These are phyloP conservation scores for Magallana nippona DNA, from an alignment of 2,888 invertebrate genomes.

Conservation along the genomic window DNA sequence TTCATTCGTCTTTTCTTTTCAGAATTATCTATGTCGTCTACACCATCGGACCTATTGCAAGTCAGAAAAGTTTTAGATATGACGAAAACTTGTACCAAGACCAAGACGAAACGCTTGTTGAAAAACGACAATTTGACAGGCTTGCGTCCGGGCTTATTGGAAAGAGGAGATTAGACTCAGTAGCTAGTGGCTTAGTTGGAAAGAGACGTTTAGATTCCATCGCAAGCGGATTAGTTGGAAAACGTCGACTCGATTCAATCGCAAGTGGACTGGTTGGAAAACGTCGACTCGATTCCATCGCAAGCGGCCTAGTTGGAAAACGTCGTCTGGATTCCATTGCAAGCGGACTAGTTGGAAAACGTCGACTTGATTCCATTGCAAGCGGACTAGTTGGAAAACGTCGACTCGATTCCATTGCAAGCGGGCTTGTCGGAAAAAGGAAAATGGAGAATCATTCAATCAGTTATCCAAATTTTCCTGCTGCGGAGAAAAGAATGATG, in stretches of 20 bases:
- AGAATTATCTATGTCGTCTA: too few species aligned
- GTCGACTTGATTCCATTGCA: conserved; percentile 7
- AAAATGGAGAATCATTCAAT: not conserved
- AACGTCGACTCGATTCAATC: not conserved
- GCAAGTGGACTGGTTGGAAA: conserved; percentile 32
- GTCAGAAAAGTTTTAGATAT: too few species aligned
- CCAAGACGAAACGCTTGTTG: not conserved
- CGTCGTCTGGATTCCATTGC: conserved; percentile 24
- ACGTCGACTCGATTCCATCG: not conserved
- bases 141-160: conserved; percentile 32
- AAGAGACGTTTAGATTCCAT: not conserved
- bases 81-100: too few species aligned
- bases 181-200: conserved; percentile 23
- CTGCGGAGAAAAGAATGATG: conserved; percentile 8
- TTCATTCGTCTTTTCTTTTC: too few species aligned
- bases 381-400: conserved; percentile 41
- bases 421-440: conserved; percentile 41
- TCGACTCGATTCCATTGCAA: conserved; percentile 32
- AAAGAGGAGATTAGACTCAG: not conserved
- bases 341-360: conserved; percentile 40
- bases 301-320: conserved; percentile 41
- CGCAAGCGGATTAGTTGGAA: conserved; percentile 32
- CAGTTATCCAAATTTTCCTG: not conserved
- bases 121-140: conserved; percentile 12
- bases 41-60: too few species aligned